Evolutionary conservation across 2,888 invertebrate species (phyloP), one percentile per base, ranked within the genome.

Genomic region (Chironomus tentans): DNA sequence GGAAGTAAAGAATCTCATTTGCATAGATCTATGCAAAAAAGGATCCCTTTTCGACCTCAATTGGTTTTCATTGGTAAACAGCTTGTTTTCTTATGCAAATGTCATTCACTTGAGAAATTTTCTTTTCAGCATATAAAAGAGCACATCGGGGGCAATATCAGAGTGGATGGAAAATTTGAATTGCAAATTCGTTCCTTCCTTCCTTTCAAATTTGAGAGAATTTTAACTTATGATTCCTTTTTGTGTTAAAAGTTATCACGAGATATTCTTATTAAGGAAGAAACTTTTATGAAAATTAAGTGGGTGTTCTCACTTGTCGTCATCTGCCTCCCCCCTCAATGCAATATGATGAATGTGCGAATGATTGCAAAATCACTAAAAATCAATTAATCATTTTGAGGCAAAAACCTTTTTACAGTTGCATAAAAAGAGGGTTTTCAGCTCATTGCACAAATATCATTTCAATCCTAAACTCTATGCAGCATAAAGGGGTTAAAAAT

Each of bases 1-100:
- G 69, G 18, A 46, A n/a, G 28, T 28, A 68, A 70, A 48, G 47
- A 21, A 24, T 15, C 62, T 73, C 65, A 73, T 73, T 73, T 73
- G 73, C 73, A 74, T 74, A 62, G 65, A 65, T 65, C 65, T 12
- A 65, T 56, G 65, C 15, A 62, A 68, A 68, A 65, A 74, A 62
- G 46, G 21, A 68, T 47, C 74, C 65, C 74, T 74, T 18, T 18
- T 48, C 46, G 68, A 18, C 74, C 38, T 21, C 74, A 46, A 74
- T 68, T 74, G 74, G 68, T 61, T 74, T 68, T 46, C 74, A 68
- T 62, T 62, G 48, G 72, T 62, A 73, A 73, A 73, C 72, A 71
- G 73, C 15, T 24, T 71, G 24, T 48, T 74, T 74, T 74, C 65
- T 21, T 47, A 74, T 65, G 74, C 74, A 68, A 74, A 74, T 68